phyloP scores from a whole-genome alignment of 2,888 invertebrate genomes.

The Poecilus cupreus region DNA sequence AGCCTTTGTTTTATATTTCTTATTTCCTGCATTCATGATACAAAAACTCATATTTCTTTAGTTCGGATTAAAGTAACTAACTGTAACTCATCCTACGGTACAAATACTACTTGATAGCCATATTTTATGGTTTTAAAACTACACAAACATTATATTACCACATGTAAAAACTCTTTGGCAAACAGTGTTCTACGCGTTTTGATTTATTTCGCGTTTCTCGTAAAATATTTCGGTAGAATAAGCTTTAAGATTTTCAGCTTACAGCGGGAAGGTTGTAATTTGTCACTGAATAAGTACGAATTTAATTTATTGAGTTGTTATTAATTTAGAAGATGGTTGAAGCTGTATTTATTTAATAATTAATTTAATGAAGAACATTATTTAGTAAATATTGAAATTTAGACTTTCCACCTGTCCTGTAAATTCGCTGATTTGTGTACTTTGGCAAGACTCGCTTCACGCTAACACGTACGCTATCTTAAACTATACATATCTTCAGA shows the following conservation, averaged over 20 bases:
- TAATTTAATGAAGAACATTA: too few species aligned
- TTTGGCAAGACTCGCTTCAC: too few species aligned
- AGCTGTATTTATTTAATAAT: too few species aligned
- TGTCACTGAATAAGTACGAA: too few species aligned
- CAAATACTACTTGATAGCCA: slow-evolving; percentile 45
- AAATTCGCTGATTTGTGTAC: too few species aligned
- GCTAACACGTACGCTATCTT: too few species aligned
- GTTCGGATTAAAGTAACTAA: slow-evolving; percentile 1
- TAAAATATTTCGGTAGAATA: slow-evolving; percentile 1
- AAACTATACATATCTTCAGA: too few species aligned
- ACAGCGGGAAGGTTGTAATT: too few species aligned
- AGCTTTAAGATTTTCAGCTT: not conserved
- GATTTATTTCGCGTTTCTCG: not conserved
- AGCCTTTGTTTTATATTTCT: slow-evolving; percentile 6
- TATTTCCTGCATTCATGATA: not conserved
- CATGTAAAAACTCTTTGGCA: slow-evolving; percentile 43
- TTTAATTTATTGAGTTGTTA: too few species aligned
- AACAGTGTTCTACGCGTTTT: not conserved
- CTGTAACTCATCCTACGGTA: not conserved
- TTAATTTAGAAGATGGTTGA: too few species aligned
- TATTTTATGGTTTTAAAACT: slow-evolving; percentile 44
- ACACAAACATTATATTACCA: slow-evolving; percentile 26
- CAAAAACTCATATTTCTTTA: not conserved
- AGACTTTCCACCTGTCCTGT: too few species aligned
- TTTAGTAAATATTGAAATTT: too few species aligned